A percentile compares a stretch with the other conserved stretches of the same genome.
Evolutionary conservation across 1,140 invertebrate genomes (phyloP).

Genomic region (Procambarus virginalis): DNA sequence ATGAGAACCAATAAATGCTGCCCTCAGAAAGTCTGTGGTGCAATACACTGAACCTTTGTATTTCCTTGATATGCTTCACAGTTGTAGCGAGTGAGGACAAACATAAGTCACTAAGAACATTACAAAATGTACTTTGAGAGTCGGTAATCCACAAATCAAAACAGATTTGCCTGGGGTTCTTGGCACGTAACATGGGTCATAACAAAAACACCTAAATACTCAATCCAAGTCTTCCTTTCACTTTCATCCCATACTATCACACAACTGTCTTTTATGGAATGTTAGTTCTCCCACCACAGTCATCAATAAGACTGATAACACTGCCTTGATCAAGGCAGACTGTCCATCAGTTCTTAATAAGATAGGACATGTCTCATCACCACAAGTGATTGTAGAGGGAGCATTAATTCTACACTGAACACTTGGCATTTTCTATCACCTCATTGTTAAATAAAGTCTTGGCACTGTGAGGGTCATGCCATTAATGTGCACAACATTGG

Average conservation of each 20-base stretch:
- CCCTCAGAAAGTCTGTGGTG: conserved; percentile 59
- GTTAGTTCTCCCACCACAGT: conserved; percentile 54
- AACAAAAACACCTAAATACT: conserved; percentile 58
- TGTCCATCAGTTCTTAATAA: conserved; percentile 31
- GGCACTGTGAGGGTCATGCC: conserved; percentile 38
- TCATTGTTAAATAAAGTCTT: conserved; percentile 53
- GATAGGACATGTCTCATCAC: conserved; percentile 45
- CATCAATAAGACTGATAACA: conserved; percentile 39
- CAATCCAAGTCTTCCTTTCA: conserved; percentile 48
- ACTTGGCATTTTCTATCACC: conserved; percentile 58
- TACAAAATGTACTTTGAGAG: conserved; percentile 49
- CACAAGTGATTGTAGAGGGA: conserved; percentile 40
- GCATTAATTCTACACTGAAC: conserved; percentile 47
- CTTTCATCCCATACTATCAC: conserved; percentile 66
- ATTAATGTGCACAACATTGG: conserved; percentile 23
- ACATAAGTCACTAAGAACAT: conserved; percentile 56
- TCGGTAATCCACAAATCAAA: conserved; percentile 64
- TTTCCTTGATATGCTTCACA: conserved; percentile 67
- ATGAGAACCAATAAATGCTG: conserved; percentile 56
- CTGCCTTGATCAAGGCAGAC: conserved; percentile 30
- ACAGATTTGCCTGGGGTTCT: conserved; percentile 62
- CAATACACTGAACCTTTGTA: conserved; percentile 44
- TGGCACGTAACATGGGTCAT: conserved; percentile 66
- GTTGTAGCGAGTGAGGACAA: conserved; percentile 61
- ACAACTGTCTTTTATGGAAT: conserved; percentile 67